Base-by-base conservation (phyloP, 2,888 invertebrate genomes). In the Leuctra nigra region DNA sequence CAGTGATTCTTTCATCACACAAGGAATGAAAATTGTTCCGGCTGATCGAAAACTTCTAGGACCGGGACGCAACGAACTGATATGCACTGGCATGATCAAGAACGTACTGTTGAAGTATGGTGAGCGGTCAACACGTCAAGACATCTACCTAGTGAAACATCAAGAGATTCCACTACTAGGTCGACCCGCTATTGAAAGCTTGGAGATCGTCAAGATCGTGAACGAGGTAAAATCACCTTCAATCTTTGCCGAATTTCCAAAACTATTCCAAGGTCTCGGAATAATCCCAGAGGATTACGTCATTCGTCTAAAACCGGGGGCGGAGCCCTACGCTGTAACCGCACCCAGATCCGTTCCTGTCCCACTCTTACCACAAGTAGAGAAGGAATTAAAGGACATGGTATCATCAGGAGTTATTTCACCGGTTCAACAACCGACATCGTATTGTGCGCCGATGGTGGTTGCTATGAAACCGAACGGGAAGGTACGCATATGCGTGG, bases 371-470 rank as follows among this genome's bases (percentile, higher is more conserved):
- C 50, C 62, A 13, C 63, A 66, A 55, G 61, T 71, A 6, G 66
- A 66, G 59, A n/a, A 50, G 11, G 66, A 70, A 61, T 39, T 71
- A 22, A 55, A 65, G 16, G 60, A 57, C 47, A 62, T 69, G 63
- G 55, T 61, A 46, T 53, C 58, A 11, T 20, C 61, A 35, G 65
- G 60, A 2, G 64, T 69, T 2, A 69, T 70, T 44, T 61, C 61
- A 33, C 54, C 62, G 2, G 66, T 70, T 1, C 62, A 66, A 11
- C 55, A 61, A 55, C 65, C 66, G 1, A 69, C 67, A 4, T 66
- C 64, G 1, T 70, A 68, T 68, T 68, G 68, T 55, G 64, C 50
- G n/a, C 46, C 46, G 2, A 22, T 48, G 13, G 55, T 33, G 18
- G 14, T 55, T 20, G 55, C 33, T 1, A 14, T 29, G 14, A 55